Evolutionary conservation across 2,113 vertebrate species (phyloP).

Genomic region (Myotis lucifugus): DNA sequence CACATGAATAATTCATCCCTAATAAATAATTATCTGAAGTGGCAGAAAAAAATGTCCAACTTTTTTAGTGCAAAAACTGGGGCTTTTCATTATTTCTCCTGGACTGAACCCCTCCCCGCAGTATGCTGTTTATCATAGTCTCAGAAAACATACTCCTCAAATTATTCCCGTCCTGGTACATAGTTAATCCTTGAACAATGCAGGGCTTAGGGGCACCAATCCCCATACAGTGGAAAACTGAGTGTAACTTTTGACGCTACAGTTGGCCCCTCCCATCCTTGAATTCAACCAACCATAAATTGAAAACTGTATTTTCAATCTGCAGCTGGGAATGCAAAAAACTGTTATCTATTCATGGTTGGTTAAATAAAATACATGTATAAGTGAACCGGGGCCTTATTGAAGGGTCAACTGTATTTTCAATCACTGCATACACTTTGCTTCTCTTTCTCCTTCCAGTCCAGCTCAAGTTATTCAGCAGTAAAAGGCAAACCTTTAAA

Average conservation of each 20-base stretch:
- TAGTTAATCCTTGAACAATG: neutral
- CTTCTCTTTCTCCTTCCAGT: neutral
- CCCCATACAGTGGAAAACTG: neutral
- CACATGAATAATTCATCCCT: neutral
- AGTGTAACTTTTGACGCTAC: neutral
- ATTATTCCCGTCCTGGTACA: neutral
- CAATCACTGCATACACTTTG: neutral
- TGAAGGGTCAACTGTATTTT: neutral
- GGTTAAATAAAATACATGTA: neutral
- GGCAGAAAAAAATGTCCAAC: constrained; percentile 11
- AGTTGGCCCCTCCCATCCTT: neutral
- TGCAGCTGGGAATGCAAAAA: neutral
- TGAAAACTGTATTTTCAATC: neutral
- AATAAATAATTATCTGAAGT: neutral
- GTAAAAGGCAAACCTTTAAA: neutral
- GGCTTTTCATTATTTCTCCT: neutral
- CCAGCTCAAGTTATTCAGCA: neutral
- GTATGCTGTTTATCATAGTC: neutral
- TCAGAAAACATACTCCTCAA: neutral
- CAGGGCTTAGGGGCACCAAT: neutral
- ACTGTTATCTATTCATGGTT: too few species aligned
- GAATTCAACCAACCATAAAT: neutral
- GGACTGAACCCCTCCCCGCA: neutral
- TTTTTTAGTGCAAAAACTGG: neutral
- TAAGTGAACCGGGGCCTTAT: neutral